A percentile compares a stretch with the other conserved stretches of the same genome.
Conservation (phyloP, 2,113 vertebrate species). For the Myanophis thanlyinensis region DNA sequence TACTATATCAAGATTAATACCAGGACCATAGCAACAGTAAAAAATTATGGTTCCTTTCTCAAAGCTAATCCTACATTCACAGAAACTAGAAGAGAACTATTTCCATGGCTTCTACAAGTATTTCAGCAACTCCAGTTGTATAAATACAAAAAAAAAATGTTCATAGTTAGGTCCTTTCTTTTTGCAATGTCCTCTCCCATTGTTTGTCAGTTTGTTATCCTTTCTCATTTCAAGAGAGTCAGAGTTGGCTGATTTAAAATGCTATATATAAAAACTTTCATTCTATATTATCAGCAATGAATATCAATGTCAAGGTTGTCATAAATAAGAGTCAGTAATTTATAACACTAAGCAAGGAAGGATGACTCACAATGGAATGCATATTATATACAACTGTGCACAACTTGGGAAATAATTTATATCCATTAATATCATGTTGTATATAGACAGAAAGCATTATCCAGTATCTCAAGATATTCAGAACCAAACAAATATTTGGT, state of each 20-base stretch:
- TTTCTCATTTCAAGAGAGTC: not conserved
- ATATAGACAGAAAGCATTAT: not conserved
- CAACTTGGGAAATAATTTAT: not conserved
- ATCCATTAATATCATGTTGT: not conserved
- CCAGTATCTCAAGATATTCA: not conserved
- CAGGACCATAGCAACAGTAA: not conserved
- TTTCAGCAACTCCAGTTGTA: not conserved
- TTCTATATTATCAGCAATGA: not conserved
- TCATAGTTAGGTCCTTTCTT: not conserved
- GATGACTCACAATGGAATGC: not conserved
- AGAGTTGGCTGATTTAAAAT: not conserved
- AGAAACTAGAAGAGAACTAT: not conserved
- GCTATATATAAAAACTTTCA: not conserved
- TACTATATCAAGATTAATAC: not conserved
- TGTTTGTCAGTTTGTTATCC: not conserved
- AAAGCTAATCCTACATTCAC: not conserved
- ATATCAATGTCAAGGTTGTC: not conserved
- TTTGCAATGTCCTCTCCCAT: not conserved
- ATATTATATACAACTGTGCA: not conserved
- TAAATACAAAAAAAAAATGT: not conserved
- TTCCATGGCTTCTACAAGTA: not conserved
- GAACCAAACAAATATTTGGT: not conserved
- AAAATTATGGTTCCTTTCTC: not conserved
- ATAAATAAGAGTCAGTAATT: not conserved
- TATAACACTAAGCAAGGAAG: not conserved